Conservation (phyloP, 2,797 vertebrate genomes). For the Phrynocephalus guinanensis region DNA sequence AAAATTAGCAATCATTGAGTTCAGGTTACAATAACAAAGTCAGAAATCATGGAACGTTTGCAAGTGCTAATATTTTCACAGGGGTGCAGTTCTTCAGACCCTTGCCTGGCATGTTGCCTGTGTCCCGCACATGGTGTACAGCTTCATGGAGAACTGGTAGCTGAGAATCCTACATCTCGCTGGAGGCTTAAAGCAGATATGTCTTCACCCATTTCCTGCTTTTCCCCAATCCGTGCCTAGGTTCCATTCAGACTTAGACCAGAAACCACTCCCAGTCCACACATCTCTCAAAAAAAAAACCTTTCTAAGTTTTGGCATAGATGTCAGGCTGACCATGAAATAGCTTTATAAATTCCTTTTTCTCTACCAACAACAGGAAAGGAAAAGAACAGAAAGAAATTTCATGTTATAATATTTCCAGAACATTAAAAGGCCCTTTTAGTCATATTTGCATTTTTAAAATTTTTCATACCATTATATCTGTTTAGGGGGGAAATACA, state of each 20-base stretch:
- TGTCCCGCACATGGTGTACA: background rate
- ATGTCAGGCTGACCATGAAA: slow-evolving; percentile 68
- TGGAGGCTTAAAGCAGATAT: background rate
- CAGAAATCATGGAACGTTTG: background rate
- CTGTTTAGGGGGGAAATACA: slow-evolving; percentile 54
- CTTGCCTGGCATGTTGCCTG: background rate
- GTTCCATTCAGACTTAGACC: slow-evolving; percentile 65
- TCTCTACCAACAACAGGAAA: slow-evolving; percentile 70
- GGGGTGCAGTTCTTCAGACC: background rate
- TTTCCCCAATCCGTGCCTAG: slow-evolving; percentile 62
- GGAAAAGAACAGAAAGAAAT: slow-evolving; percentile 63
- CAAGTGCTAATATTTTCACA: background rate
- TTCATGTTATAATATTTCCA: slow-evolving; percentile 69
- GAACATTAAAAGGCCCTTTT: slow-evolving; percentile 69
- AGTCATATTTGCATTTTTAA: slow-evolving; percentile 63
- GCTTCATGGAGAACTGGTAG: background rate
- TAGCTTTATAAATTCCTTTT: slow-evolving; percentile 70
- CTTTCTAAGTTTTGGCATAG: slow-evolving; percentile 68
- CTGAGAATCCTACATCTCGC: background rate
- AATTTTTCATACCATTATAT: slow-evolving; percentile 51
- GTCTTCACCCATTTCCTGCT: slow-evolving; percentile 47
- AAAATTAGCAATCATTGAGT: background rate
- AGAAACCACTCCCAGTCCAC: slow-evolving; percentile 55
- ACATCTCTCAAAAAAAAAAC: slow-evolving; percentile 39
- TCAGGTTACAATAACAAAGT: background rate